Evolutionary conservation across 2,888 invertebrate species (phyloP), one percentile per base, ranked within the genome.

Genomic region (Hirtodrosophila alboralis): DNA sequence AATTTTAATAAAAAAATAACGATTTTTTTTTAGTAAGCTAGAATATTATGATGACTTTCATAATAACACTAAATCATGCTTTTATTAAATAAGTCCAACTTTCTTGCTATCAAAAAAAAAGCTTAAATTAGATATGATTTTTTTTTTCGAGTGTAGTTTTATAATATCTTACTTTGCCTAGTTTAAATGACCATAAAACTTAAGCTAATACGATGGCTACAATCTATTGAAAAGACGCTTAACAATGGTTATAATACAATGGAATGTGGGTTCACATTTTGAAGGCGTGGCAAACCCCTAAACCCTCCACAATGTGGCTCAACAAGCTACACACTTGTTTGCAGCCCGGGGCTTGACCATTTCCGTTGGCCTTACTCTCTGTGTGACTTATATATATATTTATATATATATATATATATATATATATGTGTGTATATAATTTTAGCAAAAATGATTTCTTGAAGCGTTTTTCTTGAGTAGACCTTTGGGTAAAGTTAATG

Each of bases 401-500:
- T n/a, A n/a, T n/a, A n/a, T n/a, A n/a, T n/a, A n/a, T n/a, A n/a
- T n/a, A n/a, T n/a, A n/a, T n/a, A n/a, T n/a, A n/a, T n/a, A n/a
- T n/a, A n/a, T n/a, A n/a, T n/a, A n/a, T n/a, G n/a, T n/a, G n/a
- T n/a, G n/a, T n/a, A n/a, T 75, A 67, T 62, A 75, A 72, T 69
- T 60, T 59, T 10, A 31, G 51, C 37, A 47, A 58, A 62, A 79
- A 75, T 71, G 66, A 85, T 76, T 84, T 78, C 77, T 73, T 69
- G 60, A 75, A 81, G 80, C 81, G 77, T 83, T 80, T 84, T 65
- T 43, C 68, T 76, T 73, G 76, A 87, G 86, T 84, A 78, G 86
- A 78, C 86, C 86, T 87, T 87, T 81, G 87, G 81, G 86, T 78
- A 73, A 86, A 87, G 86, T 86, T 86, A 86, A 86, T 87, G 87